Evolutionary conservation across 2,113 vertebrate species (phyloP).

Genomic region (Tychaedon coryphoeus): DNA sequence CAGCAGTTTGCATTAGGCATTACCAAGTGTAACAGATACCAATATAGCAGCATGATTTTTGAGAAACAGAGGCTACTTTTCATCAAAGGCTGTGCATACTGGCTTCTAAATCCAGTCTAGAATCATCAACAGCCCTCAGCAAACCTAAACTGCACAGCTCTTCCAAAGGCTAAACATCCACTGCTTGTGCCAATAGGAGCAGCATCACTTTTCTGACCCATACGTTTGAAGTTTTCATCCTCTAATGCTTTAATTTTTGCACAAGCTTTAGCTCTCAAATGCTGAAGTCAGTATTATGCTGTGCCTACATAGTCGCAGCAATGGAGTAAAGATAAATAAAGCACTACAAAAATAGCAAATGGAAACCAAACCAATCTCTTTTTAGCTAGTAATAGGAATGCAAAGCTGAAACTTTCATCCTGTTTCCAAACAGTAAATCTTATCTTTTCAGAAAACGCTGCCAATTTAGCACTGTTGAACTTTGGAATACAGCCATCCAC

Average conservation of each 20-base stretch:
- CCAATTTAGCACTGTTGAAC: neutral
- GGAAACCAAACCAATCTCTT: neutral
- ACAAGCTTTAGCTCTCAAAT: neutral
- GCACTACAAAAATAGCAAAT: neutral
- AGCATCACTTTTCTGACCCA: neutral
- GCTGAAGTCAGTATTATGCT: neutral
- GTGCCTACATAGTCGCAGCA: neutral
- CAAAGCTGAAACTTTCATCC: neutral
- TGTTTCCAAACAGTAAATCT: conserved; percentile 21
- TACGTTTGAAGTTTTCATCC: neutral
- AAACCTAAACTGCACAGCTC: neutral
- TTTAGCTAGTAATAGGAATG: neutral
- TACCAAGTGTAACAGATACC: neutral
- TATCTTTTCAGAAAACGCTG: conserved; percentile 9
- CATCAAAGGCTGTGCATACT: neutral
- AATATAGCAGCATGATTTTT: neutral
- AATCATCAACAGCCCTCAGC: neutral
- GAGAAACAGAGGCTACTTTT: neutral
- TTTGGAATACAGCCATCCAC: neutral
- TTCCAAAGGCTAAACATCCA: neutral
- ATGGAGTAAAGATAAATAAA: neutral
- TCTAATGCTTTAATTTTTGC: neutral
- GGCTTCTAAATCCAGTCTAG: neutral
- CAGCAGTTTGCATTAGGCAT: neutral
- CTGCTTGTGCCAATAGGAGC: neutral